Evolutionary conservation across 1,140 invertebrate genomes (phyloP), one percentile per base, ranked within the genome.

Genomic region (Platyura marginata): DNA sequence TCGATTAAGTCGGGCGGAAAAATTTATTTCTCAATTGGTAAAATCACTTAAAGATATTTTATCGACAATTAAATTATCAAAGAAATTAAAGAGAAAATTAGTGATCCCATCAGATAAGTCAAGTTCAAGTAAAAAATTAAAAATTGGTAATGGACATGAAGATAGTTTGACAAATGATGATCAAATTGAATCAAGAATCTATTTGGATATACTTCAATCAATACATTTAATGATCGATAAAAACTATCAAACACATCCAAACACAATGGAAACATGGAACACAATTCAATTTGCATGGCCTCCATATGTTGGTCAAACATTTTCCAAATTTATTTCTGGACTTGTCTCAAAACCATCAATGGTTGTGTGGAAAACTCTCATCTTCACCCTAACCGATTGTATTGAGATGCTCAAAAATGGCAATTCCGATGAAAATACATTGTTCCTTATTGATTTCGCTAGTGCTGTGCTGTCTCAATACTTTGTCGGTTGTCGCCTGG

Each of bases 351-450:
- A 58, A 44, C 55, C 57, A 1, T 55, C 57, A 2, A 40, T 60
- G n/a, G 53, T 56, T 8, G 55, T 60, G 3, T 60, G 57, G 57
- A 52, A 55, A 22, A 52, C 53, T 23, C 40, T 58, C 21, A 41
- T 58, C 1, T 52, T 52, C 42, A 43, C 47, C 4, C 48, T 60
- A 10, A 41, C 19, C 5, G 56, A 59, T 13, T 35, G 54, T 8
- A 39, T 60, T 4, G 38, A 50, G 16, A 18, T 45, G 1, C 13
- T 44, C 8, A 18, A 16, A 21, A 46, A 43, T 15, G 44, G 42
- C 25, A 48, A 44, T 9, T 22, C 10, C 41, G 47, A 40, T 21
- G 43, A 46, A 40, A 50, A 45, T 13, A 16, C 8, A 19, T 23
- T 41, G 49, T 53, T 45, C 41, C 47, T 16, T 38, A 51, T n/a